These are phyloP conservation scores for Campylorhamphus procurvoides DNA, from an alignment of 2,113 vertebrate species.

Conservation along the genomic window DNA sequence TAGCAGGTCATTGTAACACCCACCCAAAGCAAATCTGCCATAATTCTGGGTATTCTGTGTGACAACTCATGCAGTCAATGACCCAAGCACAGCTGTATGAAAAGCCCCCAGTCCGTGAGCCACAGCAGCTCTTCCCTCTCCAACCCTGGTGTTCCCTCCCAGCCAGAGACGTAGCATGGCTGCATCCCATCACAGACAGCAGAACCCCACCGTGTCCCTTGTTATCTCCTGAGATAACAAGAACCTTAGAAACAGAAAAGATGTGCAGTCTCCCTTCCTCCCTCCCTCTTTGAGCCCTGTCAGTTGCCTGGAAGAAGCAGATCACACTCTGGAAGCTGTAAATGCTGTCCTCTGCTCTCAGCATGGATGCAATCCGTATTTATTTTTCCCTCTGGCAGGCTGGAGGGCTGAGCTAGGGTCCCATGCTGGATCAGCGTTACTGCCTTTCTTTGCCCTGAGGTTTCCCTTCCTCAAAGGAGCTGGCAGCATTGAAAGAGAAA, in stretches of 20 bases:
- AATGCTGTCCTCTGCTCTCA: background rate
- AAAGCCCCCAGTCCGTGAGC: background rate
- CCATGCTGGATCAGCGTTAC: rapidly evolving
- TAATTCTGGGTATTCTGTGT: background rate
- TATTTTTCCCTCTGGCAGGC: background rate
- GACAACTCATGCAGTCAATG: background rate
- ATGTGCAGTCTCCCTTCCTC: background rate
- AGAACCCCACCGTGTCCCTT: background rate
- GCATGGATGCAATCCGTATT: background rate
- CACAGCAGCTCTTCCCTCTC: background rate
- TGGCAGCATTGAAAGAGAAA: background rate
- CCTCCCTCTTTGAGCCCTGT: background rate
- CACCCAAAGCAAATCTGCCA: background rate
- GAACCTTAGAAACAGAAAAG: slow-evolving; percentile 6
- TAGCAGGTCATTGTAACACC: background rate
- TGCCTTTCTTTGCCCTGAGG: background rate
- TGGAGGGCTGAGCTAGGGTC: background rate
- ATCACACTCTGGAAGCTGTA: background rate
- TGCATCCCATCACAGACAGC: slow-evolving; percentile 11
- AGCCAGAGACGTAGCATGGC: background rate
- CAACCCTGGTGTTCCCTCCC: background rate
- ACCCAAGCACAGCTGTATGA: background rate
- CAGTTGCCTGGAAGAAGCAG: background rate
- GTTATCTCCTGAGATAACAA: slow-evolving; percentile 12
- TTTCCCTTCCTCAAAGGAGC: background rate